These are phyloP conservation scores for Macrochelys suwanniensis DNA, from an alignment of 2,797 vertebrate species.

Conservation along the genomic window DNA sequence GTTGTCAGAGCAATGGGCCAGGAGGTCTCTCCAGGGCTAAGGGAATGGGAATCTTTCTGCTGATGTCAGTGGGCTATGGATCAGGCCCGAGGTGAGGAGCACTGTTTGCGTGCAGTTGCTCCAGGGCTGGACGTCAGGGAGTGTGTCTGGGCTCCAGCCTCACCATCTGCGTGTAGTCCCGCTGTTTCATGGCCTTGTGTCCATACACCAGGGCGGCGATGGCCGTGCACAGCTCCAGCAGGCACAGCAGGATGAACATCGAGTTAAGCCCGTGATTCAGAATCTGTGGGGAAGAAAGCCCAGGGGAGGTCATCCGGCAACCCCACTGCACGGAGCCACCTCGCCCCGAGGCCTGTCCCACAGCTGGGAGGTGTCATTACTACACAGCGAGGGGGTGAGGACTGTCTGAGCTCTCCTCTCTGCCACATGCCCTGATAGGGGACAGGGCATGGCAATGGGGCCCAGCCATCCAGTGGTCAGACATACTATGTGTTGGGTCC, in stretches of 20 bases:
- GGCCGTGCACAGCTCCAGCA: constrained; percentile 55
- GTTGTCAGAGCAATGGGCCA: neutral
- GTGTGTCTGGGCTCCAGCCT: neutral
- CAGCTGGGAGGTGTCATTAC: accelerated
- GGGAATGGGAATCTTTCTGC: neutral
- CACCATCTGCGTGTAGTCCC: constrained; percentile 40
- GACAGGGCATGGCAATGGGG: neutral
- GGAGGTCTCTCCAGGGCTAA: neutral
- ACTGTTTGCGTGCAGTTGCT: neutral
- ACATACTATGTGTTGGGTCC: neutral
- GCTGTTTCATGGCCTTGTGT: neutral
- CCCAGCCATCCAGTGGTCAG: neutral
- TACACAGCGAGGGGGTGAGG: neutral
- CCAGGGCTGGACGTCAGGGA: neutral
- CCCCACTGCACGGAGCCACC: accelerated
- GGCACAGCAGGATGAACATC: neutral
- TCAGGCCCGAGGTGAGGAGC: neutral
- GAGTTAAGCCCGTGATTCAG: constrained; percentile 12
- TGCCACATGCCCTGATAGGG: neutral
- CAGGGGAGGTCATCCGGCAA: accelerated
- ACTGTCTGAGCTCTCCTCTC: neutral
- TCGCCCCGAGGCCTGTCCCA: accelerated
- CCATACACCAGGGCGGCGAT: neutral
- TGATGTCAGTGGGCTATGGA: neutral
- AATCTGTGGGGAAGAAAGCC: accelerated